A percentile compares a stretch with the other conserved stretches of the same genome.
Evolutionary conservation across 2,888 invertebrate genomes (phyloP).

Genomic region (Steromphala cineraria): DNA sequence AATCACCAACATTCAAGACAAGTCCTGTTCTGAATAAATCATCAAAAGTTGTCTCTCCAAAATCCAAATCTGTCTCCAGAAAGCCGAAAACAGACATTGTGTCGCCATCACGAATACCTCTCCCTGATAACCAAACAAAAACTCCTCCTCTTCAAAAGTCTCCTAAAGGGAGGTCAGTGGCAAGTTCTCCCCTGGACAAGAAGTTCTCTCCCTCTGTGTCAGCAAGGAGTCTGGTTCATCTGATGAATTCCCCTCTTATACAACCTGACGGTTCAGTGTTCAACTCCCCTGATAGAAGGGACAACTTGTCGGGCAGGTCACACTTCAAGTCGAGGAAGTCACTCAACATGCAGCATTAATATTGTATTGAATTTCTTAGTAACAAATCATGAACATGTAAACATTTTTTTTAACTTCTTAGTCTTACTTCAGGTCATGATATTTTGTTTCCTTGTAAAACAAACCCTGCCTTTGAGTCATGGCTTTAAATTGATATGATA

Average conservation of each 20-base stretch:
- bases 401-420: not conserved
- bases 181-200: slow-evolving; percentile 37
- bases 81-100: not conserved
- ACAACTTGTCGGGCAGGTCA: not conserved
- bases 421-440: too few relatives aligned
- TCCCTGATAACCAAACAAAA: not conserved
- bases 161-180: not conserved
- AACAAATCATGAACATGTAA: not conserved
- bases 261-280: slow-evolving; percentile 27
- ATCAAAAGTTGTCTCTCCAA: slow-evolving; percentile 2
- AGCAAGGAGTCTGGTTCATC: slow-evolving; percentile 57
- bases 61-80: not conserved
- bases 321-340: slow-evolving; percentile 22
- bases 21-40: not conserved
- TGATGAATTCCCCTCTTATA: slow-evolving; percentile 63
- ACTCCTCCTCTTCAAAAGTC: not conserved
- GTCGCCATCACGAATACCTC: not conserved
- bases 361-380: not conserved
- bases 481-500: too few relatives aligned
- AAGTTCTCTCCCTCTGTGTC: slow-evolving; percentile 62
- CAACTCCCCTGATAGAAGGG: not conserved
- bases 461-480: too few relatives aligned
- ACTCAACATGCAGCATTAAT: slow-evolving; percentile 6
- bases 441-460: too few relatives aligned
- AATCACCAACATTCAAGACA: slow-evolving; percentile 20